Conservation (phyloP, 2,113 vertebrate genomes). For the Amblyopsis rosae region DNA sequence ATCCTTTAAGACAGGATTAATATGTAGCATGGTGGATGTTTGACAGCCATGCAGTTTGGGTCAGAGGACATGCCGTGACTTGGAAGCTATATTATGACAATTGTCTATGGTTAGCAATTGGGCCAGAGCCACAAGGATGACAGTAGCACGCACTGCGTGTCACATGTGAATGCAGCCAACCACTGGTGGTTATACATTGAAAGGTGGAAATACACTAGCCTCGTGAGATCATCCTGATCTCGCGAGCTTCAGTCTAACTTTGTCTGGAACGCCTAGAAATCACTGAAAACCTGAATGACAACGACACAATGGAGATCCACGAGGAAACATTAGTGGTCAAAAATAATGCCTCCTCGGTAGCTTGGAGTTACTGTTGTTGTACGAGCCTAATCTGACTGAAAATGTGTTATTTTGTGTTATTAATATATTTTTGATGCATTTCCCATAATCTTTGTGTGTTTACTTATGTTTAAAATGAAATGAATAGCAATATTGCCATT, state of each 20-base stretch:
- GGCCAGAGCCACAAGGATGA: constrained; percentile 46
- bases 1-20: constrained; percentile 26
- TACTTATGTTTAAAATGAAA: no score
- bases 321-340: no score
- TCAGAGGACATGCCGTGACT: constrained; percentile 56
- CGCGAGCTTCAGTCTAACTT: background rate
- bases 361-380: no score
- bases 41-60: constrained; percentile 45
- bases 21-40: constrained; percentile 25
- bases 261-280: background rate
- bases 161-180: constrained; percentile 53
- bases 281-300: no score
- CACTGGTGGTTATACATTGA: background rate
- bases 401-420: no score
- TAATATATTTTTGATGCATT: no score
- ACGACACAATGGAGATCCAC: no score
- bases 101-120: constrained; percentile 45
- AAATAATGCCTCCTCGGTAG: no score
- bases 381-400: no score
- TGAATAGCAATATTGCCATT: no score
- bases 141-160: constrained; percentile 53
- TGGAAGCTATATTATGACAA: constrained; percentile 60
- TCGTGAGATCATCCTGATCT: background rate
- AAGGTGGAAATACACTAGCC: constrained; percentile 1
- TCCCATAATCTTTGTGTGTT: no score